Evolutionary conservation across 2,888 invertebrate genomes (phyloP).

Genomic region (Apodemia zela): DNA sequence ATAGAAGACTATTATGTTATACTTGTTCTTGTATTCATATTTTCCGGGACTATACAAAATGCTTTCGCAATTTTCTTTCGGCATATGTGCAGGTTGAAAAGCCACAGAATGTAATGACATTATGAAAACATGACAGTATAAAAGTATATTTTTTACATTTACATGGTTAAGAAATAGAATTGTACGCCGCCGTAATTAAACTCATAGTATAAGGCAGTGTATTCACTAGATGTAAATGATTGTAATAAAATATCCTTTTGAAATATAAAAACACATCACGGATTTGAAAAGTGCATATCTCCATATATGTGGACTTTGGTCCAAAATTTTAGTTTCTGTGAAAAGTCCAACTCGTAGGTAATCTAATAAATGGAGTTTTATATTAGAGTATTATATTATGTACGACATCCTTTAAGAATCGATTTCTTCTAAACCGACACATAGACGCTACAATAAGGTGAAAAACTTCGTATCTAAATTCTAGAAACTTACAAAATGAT

Average conservation of each 20-base stretch:
- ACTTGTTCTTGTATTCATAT: background rate
- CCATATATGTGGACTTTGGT: background rate
- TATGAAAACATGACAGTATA: background rate
- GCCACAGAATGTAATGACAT: background rate
- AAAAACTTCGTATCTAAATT: no score
- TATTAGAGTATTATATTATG: no score
- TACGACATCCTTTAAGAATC: no score
- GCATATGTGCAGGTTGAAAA: background rate
- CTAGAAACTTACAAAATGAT: background rate
- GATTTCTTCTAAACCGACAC: background rate
- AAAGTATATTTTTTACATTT: background rate
- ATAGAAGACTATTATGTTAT: no score
- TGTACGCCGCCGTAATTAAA: background rate
- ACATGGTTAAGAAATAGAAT: background rate
- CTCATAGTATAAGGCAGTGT: background rate
- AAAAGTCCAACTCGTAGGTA: background rate
- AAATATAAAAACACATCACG: background rate
- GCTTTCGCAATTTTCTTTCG: background rate
- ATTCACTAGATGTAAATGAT: slow-evolving; percentile 4
- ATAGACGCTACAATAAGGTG: no score
- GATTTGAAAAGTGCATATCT: background rate
- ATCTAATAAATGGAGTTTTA: background rate
- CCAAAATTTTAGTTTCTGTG: background rate
- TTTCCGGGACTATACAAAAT: background rate
- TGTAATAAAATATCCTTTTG: background rate